Conservation (phyloP, 1,140 invertebrate genomes). For the Ceratosolen solmsi region DNA sequence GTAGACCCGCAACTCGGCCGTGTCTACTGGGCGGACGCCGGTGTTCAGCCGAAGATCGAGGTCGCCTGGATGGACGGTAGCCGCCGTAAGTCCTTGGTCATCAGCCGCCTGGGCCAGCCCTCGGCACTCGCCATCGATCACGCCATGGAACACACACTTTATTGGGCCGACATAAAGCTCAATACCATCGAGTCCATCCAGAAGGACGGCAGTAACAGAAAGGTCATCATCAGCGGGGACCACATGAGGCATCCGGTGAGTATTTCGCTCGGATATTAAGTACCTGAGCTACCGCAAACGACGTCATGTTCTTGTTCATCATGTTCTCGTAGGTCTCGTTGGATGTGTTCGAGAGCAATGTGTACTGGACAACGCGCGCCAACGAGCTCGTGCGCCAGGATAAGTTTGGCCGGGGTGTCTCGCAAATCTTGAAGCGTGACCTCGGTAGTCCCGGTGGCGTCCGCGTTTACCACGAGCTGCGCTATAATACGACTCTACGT, state of each 20-base stretch:
- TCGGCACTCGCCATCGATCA: slow-evolving; percentile 93
- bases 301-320: no score
- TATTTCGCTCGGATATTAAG: background rate
- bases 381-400: slow-evolving; percentile 89
- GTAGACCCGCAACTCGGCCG: slow-evolving; percentile 89
- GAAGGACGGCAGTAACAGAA: slow-evolving; percentile 86
- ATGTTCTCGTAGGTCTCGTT: slow-evolving; percentile 74
- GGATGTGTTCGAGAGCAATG: slow-evolving; percentile 92
- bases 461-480: slow-evolving; percentile 86
- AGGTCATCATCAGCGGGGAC: slow-evolving; percentile 82
- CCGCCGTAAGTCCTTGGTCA: slow-evolving; percentile 85
- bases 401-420: slow-evolving; percentile 96
- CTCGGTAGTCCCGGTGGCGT: slow-evolving; percentile 89
- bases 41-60: slow-evolving; percentile 88
- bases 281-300: background rate
- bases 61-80: slow-evolving; percentile 96
- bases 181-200: slow-evolving; percentile 94
- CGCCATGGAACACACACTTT: slow-evolving; percentile 89
- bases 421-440: slow-evolving; percentile 84
- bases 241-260: slow-evolving; percentile 83
- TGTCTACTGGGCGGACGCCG: slow-evolving; percentile 93
- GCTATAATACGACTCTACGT: slow-evolving; percentile 84
- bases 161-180: slow-evolving; percentile 96
- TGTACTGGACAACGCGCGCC: slow-evolving; percentile 92
- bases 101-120: slow-evolving; percentile 86